A percentile compares a stretch with the other conserved stretches of the same genome.
phyloP scores from a whole-genome alignment of 2,113 vertebrate genomes.

The Acanthochromis polyacanthus region DNA sequence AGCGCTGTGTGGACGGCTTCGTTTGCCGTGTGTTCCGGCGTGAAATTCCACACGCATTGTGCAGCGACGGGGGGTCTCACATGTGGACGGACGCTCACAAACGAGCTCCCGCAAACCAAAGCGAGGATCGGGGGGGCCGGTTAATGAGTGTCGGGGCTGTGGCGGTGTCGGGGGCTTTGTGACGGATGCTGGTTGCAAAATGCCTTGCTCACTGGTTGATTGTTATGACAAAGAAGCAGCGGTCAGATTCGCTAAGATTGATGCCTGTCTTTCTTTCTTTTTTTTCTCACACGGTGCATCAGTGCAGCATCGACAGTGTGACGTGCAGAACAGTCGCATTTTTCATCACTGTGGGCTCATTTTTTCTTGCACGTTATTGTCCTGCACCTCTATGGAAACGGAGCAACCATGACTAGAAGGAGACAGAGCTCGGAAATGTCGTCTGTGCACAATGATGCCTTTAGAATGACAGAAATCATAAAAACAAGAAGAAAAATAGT shows the following conservation, averaged over 20 bases:
- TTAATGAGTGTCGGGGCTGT: slow-evolving; percentile 69
- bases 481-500: too few species aligned
- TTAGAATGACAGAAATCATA: too few species aligned
- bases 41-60: slow-evolving; percentile 78
- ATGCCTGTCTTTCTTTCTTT: slow-evolving; percentile 57
- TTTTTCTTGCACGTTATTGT: too few species aligned
- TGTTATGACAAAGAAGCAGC: slow-evolving; percentile 66
- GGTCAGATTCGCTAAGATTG: slow-evolving; percentile 65
- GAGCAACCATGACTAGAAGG: too few species aligned
- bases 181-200: slow-evolving; percentile 77
- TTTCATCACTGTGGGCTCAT: too few species aligned
- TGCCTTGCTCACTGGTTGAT: slow-evolving; percentile 74
- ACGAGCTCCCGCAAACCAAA: slow-evolving; percentile 45
- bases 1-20: slow-evolving; percentile 51
- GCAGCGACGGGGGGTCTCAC: slow-evolving; percentile 58
- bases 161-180: slow-evolving; percentile 65
- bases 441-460: too few species aligned
- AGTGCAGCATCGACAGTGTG: too few species aligned
- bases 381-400: too few species aligned
- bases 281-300: slow-evolving; percentile 28
- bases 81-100: slow-evolving; percentile 65
- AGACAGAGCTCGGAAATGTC: too few species aligned
- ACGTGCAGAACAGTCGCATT: too few species aligned
- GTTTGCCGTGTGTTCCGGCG: slow-evolving; percentile 74
- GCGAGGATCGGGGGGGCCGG: slow-evolving; percentile 60